Evolutionary conservation across 1,140 invertebrate genomes (phyloP).

Genomic region (Gonioctena quinquepunctata): DNA sequence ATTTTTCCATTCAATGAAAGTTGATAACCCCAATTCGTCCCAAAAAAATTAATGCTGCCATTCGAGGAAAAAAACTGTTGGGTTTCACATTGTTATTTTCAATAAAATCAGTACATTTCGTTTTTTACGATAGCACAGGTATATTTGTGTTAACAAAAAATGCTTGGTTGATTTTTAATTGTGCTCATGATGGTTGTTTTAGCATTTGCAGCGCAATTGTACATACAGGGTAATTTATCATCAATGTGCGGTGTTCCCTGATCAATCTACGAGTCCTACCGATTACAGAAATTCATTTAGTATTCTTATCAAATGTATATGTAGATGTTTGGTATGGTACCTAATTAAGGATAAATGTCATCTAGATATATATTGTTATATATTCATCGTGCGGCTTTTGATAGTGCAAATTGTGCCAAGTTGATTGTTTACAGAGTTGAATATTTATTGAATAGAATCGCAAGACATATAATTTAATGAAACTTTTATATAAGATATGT

Average conservation of each 20-base stretch:
- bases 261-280: neutral
- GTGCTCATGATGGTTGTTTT: too few relatives aligned
- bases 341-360: too few relatives aligned
- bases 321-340: neutral
- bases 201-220: neutral
- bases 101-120: too few relatives aligned
- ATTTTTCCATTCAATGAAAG: neutral
- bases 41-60: neutral
- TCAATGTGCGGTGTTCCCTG: neutral
- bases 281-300: neutral
- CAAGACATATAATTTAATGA: conserved; percentile 3
- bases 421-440: conserved; percentile 9
- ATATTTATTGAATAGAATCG: conserved; percentile 1
- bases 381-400: conserved; percentile 1
- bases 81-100: too few relatives aligned
- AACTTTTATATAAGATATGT: conserved; percentile 14
- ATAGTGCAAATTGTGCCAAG: neutral
- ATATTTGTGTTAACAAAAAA: too few relatives aligned
- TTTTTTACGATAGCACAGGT: too few relatives aligned
- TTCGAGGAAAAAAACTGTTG: too few relatives aligned
- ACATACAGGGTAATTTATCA: neutral
- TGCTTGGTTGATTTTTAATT: too few relatives aligned
- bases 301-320: neutral
- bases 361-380: neutral
- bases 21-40: neutral